Evolutionary conservation across 2,797 vertebrate genomes (phyloP).

Genomic region (Iguana delicatissima): DNA sequence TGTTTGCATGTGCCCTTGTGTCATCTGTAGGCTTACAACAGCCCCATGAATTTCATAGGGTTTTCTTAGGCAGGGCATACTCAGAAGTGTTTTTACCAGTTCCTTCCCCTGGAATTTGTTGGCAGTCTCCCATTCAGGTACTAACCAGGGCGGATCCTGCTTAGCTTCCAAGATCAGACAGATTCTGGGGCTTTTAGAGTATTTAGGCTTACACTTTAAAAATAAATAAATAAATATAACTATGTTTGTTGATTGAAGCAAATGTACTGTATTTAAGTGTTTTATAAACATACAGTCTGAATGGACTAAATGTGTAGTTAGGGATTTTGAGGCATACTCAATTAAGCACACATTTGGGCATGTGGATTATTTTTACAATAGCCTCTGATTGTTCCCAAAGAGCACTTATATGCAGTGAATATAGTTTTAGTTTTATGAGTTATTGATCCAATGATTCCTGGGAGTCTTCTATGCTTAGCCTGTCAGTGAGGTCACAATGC

Average conservation of each 20-base stretch:
- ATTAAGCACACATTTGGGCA: slow-evolving; percentile 21
- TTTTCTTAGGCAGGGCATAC: too few relatives aligned
- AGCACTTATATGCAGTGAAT: slow-evolving; percentile 33
- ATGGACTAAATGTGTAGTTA: slow-evolving; percentile 15
- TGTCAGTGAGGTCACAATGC: background rate
- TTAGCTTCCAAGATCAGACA: too few relatives aligned
- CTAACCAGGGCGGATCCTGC: too few relatives aligned
- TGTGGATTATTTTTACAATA: background rate
- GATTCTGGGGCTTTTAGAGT: too few relatives aligned
- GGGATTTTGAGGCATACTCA: slow-evolving; percentile 41
- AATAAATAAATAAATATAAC: background rate
- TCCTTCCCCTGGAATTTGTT: too few relatives aligned
- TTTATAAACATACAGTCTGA: slow-evolving; percentile 46
- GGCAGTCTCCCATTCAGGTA: too few relatives aligned
- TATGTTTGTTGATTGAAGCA: slow-evolving; percentile 5
- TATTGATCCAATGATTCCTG: slow-evolving; percentile 41
- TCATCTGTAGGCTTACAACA: too few relatives aligned
- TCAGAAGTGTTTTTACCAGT: too few relatives aligned
- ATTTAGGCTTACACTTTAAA: background rate
- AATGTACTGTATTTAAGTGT: slow-evolving; percentile 28
- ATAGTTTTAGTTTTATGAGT: slow-evolving; percentile 26
- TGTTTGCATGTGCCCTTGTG: too few relatives aligned
- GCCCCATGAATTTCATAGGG: too few relatives aligned
- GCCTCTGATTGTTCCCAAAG: slow-evolving; percentile 35
- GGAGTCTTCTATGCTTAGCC: background rate